Evolutionary conservation across 2,888 invertebrate species (phyloP), one percentile per base, ranked within the genome.

Genomic region (Drosophila borborema): DNA sequence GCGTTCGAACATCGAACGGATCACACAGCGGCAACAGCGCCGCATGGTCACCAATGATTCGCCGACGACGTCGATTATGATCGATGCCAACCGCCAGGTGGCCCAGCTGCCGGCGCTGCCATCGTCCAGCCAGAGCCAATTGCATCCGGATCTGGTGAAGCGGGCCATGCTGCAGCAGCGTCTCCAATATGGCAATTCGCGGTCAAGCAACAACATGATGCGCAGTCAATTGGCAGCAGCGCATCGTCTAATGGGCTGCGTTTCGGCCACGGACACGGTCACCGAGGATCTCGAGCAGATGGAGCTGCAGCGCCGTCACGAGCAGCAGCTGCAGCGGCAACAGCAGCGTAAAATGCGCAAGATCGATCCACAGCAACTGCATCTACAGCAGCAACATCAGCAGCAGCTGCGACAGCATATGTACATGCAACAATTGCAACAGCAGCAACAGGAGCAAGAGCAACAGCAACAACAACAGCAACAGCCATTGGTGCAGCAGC

Each of bases 1-100:
- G 4, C 80, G 81, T 2, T 80, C 74, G 34, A 91, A 91, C 45
- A 66, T 86, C 18, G 68, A 82, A 23, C 91, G 91, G 12, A 60
- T 87, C 1, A 55, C 60, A 9, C 69, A 53, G 51, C 63, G 70
- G 2, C 65, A 72, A 2, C 63, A 64, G 64, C 72, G 72, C 0
- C 78, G 80, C 0, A 54, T 58, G 0, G 20, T n/a, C 1, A 41
- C 41, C 10, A 64, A 31, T n/a, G 48, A 49, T n/a, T 5, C 23
- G 18, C 36, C 61, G 36, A 18, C 40, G 3, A 64, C 66, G 23
- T 46, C 48, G 43, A 16, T 41, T 1, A 28, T 48, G 23, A 6
- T 38, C 10, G 66, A 66, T 5, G 18, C 36, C 16, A 1, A 20
- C 2, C 51, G 40, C 2, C 64, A 60, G 28, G 61, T 46, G 36